A percentile compares a stretch with the other conserved stretches of the same genome.
These are phyloP conservation scores for Telenomus remus DNA, from an alignment of 1,140 invertebrate species.

Conservation along the genomic window DNA sequence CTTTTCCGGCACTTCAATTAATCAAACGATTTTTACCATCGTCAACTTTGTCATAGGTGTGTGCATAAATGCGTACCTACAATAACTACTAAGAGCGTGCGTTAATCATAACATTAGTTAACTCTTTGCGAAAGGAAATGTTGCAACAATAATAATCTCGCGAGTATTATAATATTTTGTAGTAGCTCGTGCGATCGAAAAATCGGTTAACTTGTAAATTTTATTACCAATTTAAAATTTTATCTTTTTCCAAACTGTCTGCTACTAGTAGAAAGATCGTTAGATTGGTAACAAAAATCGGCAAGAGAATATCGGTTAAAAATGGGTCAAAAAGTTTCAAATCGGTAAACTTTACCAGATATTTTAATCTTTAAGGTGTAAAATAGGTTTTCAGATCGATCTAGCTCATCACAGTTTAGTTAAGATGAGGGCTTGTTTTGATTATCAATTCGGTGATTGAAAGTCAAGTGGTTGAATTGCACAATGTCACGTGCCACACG, in stretches of 20 bases:
- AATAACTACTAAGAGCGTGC: constrained; percentile 37
- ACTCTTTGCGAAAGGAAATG: constrained; percentile 40
- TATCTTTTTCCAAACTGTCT: too few relatives aligned
- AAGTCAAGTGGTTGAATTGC: constrained; percentile 49
- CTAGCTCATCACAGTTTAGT: neutral
- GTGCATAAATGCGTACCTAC: constrained; percentile 33
- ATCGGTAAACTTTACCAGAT: too few relatives aligned
- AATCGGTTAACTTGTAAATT: too few relatives aligned
- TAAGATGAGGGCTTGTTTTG: constrained; percentile 32
- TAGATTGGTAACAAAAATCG: too few relatives aligned
- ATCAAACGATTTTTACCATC: constrained; percentile 35
- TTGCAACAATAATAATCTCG: constrained; percentile 24
- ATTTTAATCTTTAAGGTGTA: too few relatives aligned
- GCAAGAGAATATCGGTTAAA: too few relatives aligned
- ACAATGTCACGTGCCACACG: constrained; percentile 67
- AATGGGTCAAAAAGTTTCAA: too few relatives aligned
- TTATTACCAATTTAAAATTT: too few relatives aligned
- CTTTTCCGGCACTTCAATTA: constrained; percentile 33
- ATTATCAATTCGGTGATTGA: constrained; percentile 42
- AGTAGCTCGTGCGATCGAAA: too few relatives aligned
- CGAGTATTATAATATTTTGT: constrained; percentile 25
- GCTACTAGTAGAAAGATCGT: too few relatives aligned
- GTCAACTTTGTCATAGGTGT: constrained; percentile 50
- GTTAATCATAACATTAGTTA: constrained; percentile 57
- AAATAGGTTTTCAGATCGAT: too few relatives aligned